Conservation (phyloP, 2,113 vertebrate genomes). For the Tupaia chinensis region DNA sequence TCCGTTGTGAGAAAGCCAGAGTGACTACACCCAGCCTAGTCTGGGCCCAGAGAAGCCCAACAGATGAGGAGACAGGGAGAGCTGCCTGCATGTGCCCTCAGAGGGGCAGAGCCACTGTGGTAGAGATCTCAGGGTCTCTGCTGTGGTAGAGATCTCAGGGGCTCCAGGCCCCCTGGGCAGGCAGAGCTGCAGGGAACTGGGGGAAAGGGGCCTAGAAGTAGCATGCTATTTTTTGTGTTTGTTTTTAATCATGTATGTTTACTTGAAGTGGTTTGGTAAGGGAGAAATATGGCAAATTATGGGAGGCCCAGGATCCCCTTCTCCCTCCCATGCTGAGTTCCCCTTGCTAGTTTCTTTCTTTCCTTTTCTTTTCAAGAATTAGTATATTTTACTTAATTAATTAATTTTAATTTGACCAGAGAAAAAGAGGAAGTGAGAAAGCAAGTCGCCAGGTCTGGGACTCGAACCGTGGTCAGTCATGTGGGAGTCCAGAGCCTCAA, state of each 20-base stretch:
- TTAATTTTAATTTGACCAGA: no score
- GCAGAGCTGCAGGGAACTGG: background rate
- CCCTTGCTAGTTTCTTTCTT: background rate
- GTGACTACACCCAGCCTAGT: rapidly evolving
- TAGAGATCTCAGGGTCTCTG: background rate
- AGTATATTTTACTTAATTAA: no score
- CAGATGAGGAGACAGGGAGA: background rate
- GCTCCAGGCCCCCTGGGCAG: rapidly evolving
- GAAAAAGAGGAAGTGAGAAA: no score
- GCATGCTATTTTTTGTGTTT: rapidly evolving
- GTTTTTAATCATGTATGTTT: background rate
- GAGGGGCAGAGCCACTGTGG: background rate
- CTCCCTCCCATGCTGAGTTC: background rate
- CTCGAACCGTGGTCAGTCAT: no score
- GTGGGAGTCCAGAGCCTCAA: no score
- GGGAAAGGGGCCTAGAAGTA: background rate
- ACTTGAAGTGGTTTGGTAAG: background rate
- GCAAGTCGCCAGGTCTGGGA: no score
- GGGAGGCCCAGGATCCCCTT: background rate
- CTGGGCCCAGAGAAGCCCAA: background rate
- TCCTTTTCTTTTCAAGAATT: no score
- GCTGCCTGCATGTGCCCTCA: rapidly evolving
- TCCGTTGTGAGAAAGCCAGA: slow-evolving; percentile 31
- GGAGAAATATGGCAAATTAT: background rate
- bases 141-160: background rate